Percentiles rank a stretch among this genome's conserved stretches.
These are phyloP conservation scores for Griposia aprilina DNA, from an alignment of 2,888 invertebrate genomes.

Conservation along the genomic window DNA sequence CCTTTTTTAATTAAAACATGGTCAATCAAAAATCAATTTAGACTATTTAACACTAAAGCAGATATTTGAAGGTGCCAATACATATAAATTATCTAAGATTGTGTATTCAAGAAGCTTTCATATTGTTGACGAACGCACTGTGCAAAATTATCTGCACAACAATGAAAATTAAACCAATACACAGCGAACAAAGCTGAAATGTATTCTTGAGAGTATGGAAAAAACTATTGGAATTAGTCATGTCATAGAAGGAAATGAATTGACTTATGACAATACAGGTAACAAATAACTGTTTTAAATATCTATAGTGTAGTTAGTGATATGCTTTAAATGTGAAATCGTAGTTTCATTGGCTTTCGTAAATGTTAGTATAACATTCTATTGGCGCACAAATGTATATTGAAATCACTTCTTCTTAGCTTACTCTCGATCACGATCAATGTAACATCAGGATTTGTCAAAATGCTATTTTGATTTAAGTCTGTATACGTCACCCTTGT, in stretches of 20 bases:
- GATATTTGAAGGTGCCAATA: too few relatives aligned
- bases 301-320: constrained; percentile 14
- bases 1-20: not conserved
- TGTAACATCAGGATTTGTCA: not conserved
- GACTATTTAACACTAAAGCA: not conserved
- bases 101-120: not conserved
- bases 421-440: not conserved
- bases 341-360: constrained; percentile 32
- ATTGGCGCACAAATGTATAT: constrained; percentile 14
- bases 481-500: not conserved
- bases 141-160: not conserved
- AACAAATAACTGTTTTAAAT: constrained; percentile 17
- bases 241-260: not conserved
- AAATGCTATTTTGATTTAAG: not conserved
- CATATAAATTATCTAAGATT: constrained; percentile 16
- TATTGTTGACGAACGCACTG: not conserved
- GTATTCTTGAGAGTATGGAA: not conserved
- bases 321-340: constrained; percentile 31
- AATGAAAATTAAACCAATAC: not conserved
- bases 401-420: not conserved
- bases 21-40: not conserved
- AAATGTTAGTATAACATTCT: constrained; percentile 1
- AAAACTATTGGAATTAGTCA: not conserved
- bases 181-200: not conserved
- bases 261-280: constrained; percentile 10